Conservation (phyloP, 1,140 invertebrate genomes). For the Heliconius himera region DNA sequence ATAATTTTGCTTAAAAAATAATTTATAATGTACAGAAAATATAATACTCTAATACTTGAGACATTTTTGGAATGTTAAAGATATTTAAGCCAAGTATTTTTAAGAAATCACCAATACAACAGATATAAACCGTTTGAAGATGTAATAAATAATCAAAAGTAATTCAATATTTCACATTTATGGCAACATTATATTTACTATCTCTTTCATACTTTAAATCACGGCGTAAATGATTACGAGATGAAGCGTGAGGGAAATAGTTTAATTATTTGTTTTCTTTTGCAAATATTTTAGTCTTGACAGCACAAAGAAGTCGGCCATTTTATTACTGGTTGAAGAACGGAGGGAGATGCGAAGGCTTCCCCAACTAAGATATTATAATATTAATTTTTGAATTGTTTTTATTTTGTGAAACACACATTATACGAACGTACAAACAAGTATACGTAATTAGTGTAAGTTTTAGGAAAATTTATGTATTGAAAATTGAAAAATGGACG, state of each 20-base stretch:
- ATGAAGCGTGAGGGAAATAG: conserved; percentile 71
- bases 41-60: no score
- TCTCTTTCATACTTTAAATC: conserved; percentile 68
- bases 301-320: conserved; percentile 81
- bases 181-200: conserved; percentile 59
- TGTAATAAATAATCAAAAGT: not conserved
- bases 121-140: not conserved
- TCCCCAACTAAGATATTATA: conserved; percentile 46
- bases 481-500: conserved; percentile 84
- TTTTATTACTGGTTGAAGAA: conserved; percentile 74
- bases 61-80: no score
- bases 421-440: conserved; percentile 65
- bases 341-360: conserved; percentile 60
- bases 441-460: conserved; percentile 77
- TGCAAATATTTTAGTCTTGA: conserved; percentile 74
- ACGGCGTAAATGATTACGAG: conserved; percentile 54
- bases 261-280: conserved; percentile 81
- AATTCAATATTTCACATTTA: conserved; percentile 14
- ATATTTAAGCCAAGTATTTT: not conserved
- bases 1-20: not conserved
- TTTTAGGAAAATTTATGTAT: conserved; percentile 62
- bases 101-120: not conserved
- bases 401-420: conserved; percentile 51
- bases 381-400: conserved; percentile 63
- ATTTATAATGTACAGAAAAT: no score